Percentiles rank a stretch among this genome's conserved stretches.
These are phyloP conservation scores for Labia minor DNA, from an alignment of 2,888 invertebrate species.

Conservation along the genomic window DNA sequence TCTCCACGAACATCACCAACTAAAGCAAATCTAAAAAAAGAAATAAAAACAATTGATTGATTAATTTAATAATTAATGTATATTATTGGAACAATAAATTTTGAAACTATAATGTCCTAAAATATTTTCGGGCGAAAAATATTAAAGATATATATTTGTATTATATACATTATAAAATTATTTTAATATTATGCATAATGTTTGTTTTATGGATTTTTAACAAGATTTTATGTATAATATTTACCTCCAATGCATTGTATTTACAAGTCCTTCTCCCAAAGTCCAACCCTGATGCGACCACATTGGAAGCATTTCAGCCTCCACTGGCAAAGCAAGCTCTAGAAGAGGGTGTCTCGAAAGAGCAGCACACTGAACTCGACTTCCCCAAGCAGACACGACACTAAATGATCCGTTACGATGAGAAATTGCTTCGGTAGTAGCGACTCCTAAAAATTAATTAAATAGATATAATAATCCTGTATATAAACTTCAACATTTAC, in stretches of 20 bases:
- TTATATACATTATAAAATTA: no score
- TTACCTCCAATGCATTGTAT: constrained; percentile 70
- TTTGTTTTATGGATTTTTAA: no score
- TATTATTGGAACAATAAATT: no score
- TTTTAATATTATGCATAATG: no score
- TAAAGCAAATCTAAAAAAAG: constrained; percentile 40
- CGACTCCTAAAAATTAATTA: constrained; percentile 40
- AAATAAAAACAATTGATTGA: no score
- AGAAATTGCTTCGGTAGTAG: constrained; percentile 62
- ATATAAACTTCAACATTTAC: neutral
- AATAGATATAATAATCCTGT: neutral
- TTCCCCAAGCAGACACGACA: constrained; percentile 63
- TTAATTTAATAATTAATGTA: no score
- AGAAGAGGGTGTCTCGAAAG: constrained; percentile 70
- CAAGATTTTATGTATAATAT: no score
- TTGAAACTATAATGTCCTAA: no score
- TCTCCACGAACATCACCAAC: constrained; percentile 77
- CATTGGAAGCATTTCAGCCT: constrained; percentile 82
- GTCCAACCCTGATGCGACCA: constrained; percentile 74
- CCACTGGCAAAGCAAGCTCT: constrained; percentile 73
- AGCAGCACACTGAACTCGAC: constrained; percentile 63
- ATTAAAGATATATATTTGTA: no score
- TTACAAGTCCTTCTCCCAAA: constrained; percentile 62
- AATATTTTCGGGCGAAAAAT: no score
- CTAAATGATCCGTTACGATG: constrained; percentile 68